These are phyloP conservation scores for Coelinius sp. DNA, from an alignment of 2,888 invertebrate species.

Conservation along the genomic window DNA sequence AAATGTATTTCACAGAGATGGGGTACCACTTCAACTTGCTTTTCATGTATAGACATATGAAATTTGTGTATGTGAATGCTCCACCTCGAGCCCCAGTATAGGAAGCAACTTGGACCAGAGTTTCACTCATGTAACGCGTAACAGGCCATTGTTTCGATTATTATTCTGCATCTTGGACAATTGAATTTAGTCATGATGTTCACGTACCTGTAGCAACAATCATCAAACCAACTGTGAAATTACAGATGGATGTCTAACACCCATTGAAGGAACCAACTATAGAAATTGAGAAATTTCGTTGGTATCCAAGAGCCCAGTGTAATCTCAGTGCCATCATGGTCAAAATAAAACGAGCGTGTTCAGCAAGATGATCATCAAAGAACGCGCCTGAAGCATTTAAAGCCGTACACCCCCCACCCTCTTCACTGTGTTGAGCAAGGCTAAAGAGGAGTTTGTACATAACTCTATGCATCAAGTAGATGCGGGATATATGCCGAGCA, in stretches of 20 bases:
- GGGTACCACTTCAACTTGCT: conserved; percentile 7
- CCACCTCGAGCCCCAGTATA: not conserved
- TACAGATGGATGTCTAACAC: too few species aligned
- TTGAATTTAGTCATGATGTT: conserved; percentile 21
- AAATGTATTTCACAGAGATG: not conserved
- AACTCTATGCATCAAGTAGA: conserved; percentile 36
- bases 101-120: conserved; percentile 18
- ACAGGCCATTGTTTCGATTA: conserved; percentile 36
- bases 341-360: conserved; percentile 40
- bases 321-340: conserved; percentile 1
- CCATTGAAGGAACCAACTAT: too few species aligned
- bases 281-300: not conserved
- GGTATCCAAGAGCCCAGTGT: not conserved
- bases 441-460: conserved; percentile 35
- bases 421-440: not conserved
- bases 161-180: conserved; percentile 37
- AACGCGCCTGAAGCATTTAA: conserved; percentile 35
- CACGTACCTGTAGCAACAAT: not conserved
- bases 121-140: conserved; percentile 4
- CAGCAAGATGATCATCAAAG: conserved; percentile 40
- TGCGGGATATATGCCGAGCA: conserved; percentile 49
- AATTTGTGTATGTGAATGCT: conserved; percentile 1
- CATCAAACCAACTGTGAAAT: too few species aligned
- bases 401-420: not conserved
- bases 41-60: conserved; percentile 1